Base-by-base conservation (phyloP, 1,140 invertebrate species). In the Drosophila orena region DNA sequence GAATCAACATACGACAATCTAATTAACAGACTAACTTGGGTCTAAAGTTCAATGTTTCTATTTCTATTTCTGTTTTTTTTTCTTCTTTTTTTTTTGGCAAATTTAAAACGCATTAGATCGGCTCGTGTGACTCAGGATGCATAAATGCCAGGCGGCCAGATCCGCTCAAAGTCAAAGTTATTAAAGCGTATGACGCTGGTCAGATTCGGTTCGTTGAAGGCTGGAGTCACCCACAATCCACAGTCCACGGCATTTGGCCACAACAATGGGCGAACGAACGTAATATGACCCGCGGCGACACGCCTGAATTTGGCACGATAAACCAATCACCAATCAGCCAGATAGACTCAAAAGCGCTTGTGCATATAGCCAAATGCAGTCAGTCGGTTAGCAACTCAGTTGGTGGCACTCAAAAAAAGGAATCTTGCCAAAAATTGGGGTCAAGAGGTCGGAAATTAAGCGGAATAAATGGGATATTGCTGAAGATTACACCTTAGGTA, bases 291-390 rank as follows among this genome's bases (percentile, higher is more conserved):
- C 75, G 50, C 71, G 79, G 90, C 77, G 71, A 90, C 85, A 91
- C 84, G 84, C 83, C 84, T 85, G 61, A 76, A 66, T 83, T 90
- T 73, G 79, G 68, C 89, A 91, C 90, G 90, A 91, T 91, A 90
- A 86, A 65, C 77, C 77, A 91, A 91, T 91, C 90, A 90, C 77
- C 77, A 91, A 91, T 91, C 90, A 90, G 68, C 52, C 69, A 77
- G 64, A 75, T 70, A 56, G 62, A 65, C 68, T 42, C 15, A 40
- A 27, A 53, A 54, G n/a, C n/a, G 17, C 68, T 79, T 46, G 35
- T 66, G 62, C 59, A 65, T 42, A 65, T 38, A 56, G 46, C 52
- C 69, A 69, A 81, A 50, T 84, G 80, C 79, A 83, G 64, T 66
- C 59, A 65, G 35, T 34, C 55, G 30, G 54, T 70, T 20, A 38